These are phyloP conservation scores for Carcharodon carcharias DNA, from an alignment of 2,797 vertebrate species.

Conservation along the genomic window DNA sequence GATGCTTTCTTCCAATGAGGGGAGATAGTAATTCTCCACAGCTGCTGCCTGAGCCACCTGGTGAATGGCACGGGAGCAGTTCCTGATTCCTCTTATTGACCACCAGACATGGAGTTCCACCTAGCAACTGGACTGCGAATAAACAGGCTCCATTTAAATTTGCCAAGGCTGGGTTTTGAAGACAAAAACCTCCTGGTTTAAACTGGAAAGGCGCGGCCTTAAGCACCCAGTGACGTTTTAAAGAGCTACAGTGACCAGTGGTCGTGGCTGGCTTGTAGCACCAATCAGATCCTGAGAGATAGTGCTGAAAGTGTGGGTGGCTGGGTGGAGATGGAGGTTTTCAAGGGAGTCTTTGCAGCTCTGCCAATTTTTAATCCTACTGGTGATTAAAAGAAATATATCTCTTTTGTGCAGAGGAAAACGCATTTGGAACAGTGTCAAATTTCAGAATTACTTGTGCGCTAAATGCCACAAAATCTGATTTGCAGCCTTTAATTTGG, in stretches of 20 bases:
- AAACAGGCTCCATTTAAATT: not conserved
- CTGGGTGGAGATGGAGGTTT: too few relatives aligned
- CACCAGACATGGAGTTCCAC: not conserved
- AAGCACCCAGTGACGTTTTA: not conserved
- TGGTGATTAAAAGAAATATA: not conserved
- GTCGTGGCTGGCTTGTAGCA: not conserved
- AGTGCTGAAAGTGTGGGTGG: not conserved
- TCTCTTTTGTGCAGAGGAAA: not conserved
- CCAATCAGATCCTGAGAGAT: too few relatives aligned
- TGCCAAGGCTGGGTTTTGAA: not conserved
- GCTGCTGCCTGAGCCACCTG: not conserved
- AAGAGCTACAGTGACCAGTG: not conserved
- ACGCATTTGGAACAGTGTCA: not conserved
- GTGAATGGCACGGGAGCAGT: not conserved
- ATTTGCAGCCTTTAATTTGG: not conserved
- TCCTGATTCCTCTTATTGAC: not conserved
- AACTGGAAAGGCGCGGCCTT: not conserved
- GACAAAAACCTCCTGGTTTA: not conserved
- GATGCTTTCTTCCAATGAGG: not conserved
- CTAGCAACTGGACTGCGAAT: not conserved
- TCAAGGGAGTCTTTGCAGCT: too few relatives aligned
- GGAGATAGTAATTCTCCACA: not conserved
- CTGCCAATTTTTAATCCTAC: not conserved
- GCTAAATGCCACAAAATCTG: not conserved
- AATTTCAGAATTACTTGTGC: not conserved